phyloP scores from a whole-genome alignment of 2,797 vertebrate species.

The Peromyscus nudipes region DNA sequence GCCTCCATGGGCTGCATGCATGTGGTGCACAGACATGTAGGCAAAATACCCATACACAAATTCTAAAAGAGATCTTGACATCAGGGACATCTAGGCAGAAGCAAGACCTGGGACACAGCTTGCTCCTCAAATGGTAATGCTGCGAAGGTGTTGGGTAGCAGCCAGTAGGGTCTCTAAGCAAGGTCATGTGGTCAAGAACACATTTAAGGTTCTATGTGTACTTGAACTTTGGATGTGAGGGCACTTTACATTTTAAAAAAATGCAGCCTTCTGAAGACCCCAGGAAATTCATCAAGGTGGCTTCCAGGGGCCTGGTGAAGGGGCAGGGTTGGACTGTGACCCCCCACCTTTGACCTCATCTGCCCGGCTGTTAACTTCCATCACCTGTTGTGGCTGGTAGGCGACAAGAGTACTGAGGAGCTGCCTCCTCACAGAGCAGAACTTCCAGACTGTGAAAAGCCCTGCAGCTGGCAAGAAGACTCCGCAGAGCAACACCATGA shows the following conservation, averaged over 20 bases:
- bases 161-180: not conserved
- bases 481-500: not conserved
- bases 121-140: too few species aligned
- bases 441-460: not conserved
- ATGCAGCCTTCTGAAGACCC: not conserved
- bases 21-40: not conserved
- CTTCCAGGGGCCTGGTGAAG: not conserved
- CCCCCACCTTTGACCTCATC: not conserved
- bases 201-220: not conserved
- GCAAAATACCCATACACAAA: not conserved
- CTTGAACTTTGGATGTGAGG: not conserved
- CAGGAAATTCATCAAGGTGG: not conserved
- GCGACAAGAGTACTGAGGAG: not conserved
- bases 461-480: not conserved
- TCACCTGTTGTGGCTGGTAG: not conserved
- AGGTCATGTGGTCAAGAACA: not conserved
- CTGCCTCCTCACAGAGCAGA: not conserved
- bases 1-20: not conserved
- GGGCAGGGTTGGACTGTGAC: not conserved
- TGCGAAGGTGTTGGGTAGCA: too few species aligned
- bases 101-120: not conserved
- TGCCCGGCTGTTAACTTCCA: too few species aligned
- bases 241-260: not conserved
- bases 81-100: not conserved
- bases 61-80: not conserved